These are phyloP conservation scores for Neodon shergylaensis DNA, from an alignment of 2,113 vertebrate genomes.

Conservation along the genomic window DNA sequence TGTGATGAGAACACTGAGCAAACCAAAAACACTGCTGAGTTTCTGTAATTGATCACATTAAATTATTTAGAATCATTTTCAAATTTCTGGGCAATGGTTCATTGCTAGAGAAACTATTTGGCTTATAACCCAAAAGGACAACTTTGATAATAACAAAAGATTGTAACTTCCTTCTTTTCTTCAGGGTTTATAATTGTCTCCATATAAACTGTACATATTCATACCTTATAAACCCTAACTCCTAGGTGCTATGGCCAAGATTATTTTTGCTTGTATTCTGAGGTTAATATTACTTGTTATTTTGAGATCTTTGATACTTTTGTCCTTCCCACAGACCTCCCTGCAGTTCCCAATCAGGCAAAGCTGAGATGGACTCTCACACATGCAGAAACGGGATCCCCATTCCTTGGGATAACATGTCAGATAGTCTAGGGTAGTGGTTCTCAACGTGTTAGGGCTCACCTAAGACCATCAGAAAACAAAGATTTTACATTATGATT, in stretches of 20 bases:
- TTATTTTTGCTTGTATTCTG: not conserved
- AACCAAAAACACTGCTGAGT: not conserved
- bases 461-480: not conserved
- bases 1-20: not conserved
- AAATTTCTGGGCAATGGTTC: not conserved
- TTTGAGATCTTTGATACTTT: not conserved
- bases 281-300: not conserved
- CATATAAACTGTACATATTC: not conserved
- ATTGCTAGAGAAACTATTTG: not conserved
- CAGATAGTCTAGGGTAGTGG: too few species aligned
- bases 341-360: not conserved
- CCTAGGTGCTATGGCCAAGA: not conserved
- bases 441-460: not conserved
- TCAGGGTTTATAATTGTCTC: not conserved
- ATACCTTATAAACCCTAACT: conserved; percentile 5
- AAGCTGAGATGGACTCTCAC: not conserved
- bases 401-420: not conserved
- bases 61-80: not conserved
- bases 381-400: not conserved
- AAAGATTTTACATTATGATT: not conserved
- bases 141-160: not conserved
- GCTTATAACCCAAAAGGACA: not conserved
- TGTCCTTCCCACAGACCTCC: not conserved
- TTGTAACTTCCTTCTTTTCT: not conserved
- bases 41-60: not conserved